Evolutionary conservation across 1,140 invertebrate species (phyloP).

Genomic region (Anastrepha ludens): DNA sequence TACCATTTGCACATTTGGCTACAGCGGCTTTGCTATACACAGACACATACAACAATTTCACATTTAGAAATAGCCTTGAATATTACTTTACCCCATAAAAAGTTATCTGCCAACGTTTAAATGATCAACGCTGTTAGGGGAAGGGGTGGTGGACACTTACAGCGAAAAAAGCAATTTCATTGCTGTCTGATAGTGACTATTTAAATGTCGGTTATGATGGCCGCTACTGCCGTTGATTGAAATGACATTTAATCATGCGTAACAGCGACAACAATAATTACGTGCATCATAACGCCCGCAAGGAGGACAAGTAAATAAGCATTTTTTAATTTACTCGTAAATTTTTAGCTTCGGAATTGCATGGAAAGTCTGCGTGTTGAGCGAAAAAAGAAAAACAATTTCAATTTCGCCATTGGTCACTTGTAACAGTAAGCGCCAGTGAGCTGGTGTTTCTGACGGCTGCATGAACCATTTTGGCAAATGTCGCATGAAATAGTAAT

Average conservation of each 20-base stretch:
- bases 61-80: not conserved
- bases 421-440: not conserved
- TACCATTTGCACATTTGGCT: too few species aligned
- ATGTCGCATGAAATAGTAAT: not conserved
- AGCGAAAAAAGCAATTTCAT: constrained; percentile 12
- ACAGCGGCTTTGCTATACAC: too few species aligned
- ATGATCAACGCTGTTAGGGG: not conserved
- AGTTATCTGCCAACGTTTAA: not conserved
- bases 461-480: not conserved
- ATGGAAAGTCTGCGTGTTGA: not conserved
- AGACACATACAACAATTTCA: not conserved
- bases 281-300: not conserved
- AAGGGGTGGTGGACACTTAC: not conserved
- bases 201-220: constrained; percentile 47
- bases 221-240: constrained; percentile 27
- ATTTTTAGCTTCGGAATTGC: not conserved
- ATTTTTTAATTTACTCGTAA: constrained; percentile 32
- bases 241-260: constrained; percentile 53
- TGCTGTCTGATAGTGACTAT: constrained; percentile 38
- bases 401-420: constrained; percentile 23
- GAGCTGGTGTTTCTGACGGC: constrained; percentile 22
- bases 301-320: constrained; percentile 33
- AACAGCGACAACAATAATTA: constrained; percentile 48
- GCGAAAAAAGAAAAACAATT: not conserved
- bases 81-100: not conserved